These are phyloP conservation scores for Lypha dubia DNA, from an alignment of 2,888 invertebrate genomes.

Conservation along the genomic window DNA sequence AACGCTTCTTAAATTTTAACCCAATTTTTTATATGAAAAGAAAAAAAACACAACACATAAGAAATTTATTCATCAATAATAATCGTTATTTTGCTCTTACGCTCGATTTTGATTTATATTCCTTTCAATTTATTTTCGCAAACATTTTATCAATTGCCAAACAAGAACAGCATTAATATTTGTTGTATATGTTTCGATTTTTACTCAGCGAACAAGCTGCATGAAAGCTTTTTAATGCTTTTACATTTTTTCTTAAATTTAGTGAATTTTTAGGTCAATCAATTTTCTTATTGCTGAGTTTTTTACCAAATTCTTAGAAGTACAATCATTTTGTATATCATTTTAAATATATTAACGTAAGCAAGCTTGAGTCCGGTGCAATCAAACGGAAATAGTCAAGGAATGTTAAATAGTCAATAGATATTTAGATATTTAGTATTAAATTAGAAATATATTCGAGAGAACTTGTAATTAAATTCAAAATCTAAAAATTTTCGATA, in stretches of 20 bases:
- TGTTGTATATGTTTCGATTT: slow-evolving; percentile 3
- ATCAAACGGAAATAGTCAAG: not conserved
- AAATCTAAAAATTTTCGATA: too few species aligned
- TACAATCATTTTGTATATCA: slow-evolving; percentile 7
- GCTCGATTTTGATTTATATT: slow-evolving; percentile 54
- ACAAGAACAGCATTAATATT: slow-evolving; percentile 27
- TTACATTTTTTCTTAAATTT: slow-evolving; percentile 48
- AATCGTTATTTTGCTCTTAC: slow-evolving; percentile 41
- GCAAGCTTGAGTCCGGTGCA: not conserved
- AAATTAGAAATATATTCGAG: too few species aligned
- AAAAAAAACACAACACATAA: slow-evolving; percentile 2
- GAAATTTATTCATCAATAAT: slow-evolving; percentile 55
- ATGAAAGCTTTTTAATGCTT: not conserved
- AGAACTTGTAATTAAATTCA: too few species aligned
- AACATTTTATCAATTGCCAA: slow-evolving; percentile 56
- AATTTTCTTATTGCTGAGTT: slow-evolving; percentile 46
- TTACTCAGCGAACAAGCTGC: slow-evolving; percentile 5
- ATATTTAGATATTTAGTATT: too few species aligned
- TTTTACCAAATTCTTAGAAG: slow-evolving; percentile 19
- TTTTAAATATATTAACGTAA: not conserved
- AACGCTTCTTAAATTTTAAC: slow-evolving; percentile 48
- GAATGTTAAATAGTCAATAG: not conserved
- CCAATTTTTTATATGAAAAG: slow-evolving; percentile 26
- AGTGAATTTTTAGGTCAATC: slow-evolving; percentile 69
- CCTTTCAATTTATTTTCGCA: slow-evolving; percentile 51